These are phyloP conservation scores for Carposina sasakii DNA, from an alignment of 1,140 invertebrate genomes.

Conservation along the genomic window DNA sequence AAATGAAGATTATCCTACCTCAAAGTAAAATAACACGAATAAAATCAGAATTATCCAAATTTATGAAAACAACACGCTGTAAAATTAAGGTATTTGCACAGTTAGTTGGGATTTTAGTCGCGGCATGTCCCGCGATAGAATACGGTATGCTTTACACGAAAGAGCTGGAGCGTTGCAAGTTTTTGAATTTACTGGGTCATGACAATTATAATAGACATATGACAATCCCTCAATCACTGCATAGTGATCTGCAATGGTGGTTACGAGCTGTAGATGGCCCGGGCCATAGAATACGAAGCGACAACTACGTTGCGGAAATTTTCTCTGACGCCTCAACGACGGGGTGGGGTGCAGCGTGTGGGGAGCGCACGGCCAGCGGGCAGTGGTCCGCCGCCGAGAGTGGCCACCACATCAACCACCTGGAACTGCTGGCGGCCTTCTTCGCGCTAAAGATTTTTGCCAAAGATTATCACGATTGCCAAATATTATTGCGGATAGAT, in stretches of 20 bases:
- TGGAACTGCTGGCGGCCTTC: constrained; percentile 11
- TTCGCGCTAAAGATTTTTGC: constrained; percentile 11
- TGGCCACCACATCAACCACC: constrained; percentile 8
- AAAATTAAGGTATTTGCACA: constrained; percentile 8
- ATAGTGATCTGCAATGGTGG: constrained; percentile 8
- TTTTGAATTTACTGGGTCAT: constrained; percentile 1
- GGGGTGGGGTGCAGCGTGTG: constrained; percentile 12
- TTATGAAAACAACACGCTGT: neutral
- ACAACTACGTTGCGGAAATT: constrained; percentile 2
- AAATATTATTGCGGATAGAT: constrained; percentile 25
- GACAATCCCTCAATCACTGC: neutral
- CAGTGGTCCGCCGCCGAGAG: neutral
- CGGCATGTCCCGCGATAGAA: neutral
- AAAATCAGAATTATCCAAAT: neutral
- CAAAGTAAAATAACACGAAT: neutral
- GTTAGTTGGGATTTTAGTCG: neutral
- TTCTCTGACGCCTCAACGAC: constrained; percentile 12
- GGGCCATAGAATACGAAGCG: constrained; percentile 1
- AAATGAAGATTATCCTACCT: too few relatives aligned
- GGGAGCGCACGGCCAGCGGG: neutral
- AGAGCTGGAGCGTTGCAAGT: constrained; percentile 4
- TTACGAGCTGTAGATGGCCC: neutral
- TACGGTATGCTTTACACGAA: constrained; percentile 12
- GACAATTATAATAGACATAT: constrained; percentile 7
- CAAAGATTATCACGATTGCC: constrained; percentile 4